Evolutionary conservation across 2,888 invertebrate species (phyloP), one percentile per base, ranked within the genome.

Genomic region (Bedellia somnulentella): DNA sequence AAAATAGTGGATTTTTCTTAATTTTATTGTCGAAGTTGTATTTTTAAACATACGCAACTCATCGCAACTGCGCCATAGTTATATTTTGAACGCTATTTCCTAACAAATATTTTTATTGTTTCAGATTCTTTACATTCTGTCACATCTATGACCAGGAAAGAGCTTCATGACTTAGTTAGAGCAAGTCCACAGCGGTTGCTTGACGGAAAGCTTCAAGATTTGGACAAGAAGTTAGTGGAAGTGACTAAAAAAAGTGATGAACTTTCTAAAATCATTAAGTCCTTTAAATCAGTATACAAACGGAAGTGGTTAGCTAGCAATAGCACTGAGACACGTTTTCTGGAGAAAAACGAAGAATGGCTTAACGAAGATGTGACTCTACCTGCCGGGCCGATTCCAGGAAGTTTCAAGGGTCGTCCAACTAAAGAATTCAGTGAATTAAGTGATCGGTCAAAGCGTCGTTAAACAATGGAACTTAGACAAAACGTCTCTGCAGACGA

Each of bases 121-220:
- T n/a, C n/a, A n/a, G n/a, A n/a, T n/a, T n/a, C n/a, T n/a, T n/a
- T n/a, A n/a, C n/a, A n/a, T n/a, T n/a, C n/a, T n/a, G n/a, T n/a
- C n/a, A n/a, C n/a, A n/a, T n/a, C n/a, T n/a, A n/a, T n/a, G n/a
- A n/a, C n/a, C n/a, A n/a, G n/a, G n/a, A n/a, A n/a, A n/a, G n/a
- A n/a, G n/a, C 1, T 60, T n/a, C 11, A 24, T 24, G 24, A 6
- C n/a, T 24, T 6, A 6, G 24, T 24, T 5, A 24, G 10, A 24
- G 8, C 5, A n/a, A 10, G 24, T 11, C 10, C n/a, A 10, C n/a
- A n/a, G 10, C 11, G 24, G 11, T 24, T 24, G 10, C 10, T n/a
- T n/a, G 10, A 10, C 11, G 10, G 10, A 24, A 24, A 24, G 10
- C 5, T 6, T 24, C n/a, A 24, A 24, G 6, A 10, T 11, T n/a